Evolutionary conservation across 2,113 vertebrate species (phyloP).

Genomic region (Cyanoderma ruficeps): DNA sequence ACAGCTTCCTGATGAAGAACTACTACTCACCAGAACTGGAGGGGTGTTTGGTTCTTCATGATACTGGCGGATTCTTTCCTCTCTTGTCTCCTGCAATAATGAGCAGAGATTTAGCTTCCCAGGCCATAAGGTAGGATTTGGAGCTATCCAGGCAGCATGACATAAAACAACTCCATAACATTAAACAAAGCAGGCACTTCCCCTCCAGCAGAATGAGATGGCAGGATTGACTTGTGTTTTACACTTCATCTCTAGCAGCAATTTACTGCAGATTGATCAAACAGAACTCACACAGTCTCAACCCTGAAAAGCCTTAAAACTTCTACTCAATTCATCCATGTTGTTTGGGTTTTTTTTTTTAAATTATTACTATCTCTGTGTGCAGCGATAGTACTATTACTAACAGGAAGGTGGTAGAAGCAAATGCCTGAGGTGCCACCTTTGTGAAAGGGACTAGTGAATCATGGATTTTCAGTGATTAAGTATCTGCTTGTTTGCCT

Average conservation of each 20-base stretch:
- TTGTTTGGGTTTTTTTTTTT: not conserved
- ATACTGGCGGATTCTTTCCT: conserved; percentile 84
- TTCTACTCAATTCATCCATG: not conserved
- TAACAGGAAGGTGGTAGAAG: not conserved
- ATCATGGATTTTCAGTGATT: not conserved
- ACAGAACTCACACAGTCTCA: not conserved
- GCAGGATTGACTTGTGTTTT: not conserved
- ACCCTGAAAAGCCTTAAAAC: not conserved
- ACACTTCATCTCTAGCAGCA: not conserved
- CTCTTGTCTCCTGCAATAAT: conserved; percentile 81
- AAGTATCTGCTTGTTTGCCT: not conserved
- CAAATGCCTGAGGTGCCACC: not conserved
- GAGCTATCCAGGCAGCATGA: not conserved
- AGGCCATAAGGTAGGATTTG: not conserved
- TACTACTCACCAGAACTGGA: conserved; percentile 78
- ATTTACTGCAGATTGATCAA: not conserved
- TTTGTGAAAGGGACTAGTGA: not conserved
- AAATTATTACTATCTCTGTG: not conserved
- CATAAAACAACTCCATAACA: not conserved
- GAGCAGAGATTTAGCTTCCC: not conserved
- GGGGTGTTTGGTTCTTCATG: conserved; percentile 83
- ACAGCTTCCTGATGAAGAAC: not conserved
- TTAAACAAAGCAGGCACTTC: not conserved
- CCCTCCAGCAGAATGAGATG: not conserved
- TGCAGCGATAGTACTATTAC: not conserved